Percentiles rank a stretch among this genome's conserved stretches.
Conservation (phyloP, 2,888 invertebrate genomes). For the Erebia ligea region DNA sequence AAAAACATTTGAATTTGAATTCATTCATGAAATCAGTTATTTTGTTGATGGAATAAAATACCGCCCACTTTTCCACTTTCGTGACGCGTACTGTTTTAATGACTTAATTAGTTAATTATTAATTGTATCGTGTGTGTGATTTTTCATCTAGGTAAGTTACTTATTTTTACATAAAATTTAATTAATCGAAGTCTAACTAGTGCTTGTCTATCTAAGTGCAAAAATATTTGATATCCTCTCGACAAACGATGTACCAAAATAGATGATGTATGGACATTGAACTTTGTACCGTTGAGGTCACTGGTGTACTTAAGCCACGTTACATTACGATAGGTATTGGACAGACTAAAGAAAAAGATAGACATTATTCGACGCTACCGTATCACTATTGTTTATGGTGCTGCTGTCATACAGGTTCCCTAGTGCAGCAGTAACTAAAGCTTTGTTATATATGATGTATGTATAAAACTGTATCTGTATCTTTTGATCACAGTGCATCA, state of each 20-base stretch:
- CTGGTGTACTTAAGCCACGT: constrained; percentile 59
- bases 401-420: too few relatives aligned
- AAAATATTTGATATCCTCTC: constrained; percentile 69
- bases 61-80: neutral
- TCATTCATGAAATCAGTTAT: too few relatives aligned
- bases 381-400: too few relatives aligned
- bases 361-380: too few relatives aligned
- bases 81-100: neutral
- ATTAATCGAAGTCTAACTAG: constrained; percentile 49
- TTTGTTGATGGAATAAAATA: too few relatives aligned
- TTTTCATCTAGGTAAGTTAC: constrained; percentile 2
- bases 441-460: too few relatives aligned
- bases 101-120: neutral
- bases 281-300: constrained; percentile 69
- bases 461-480: too few relatives aligned
- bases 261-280: constrained; percentile 64
- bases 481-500: too few relatives aligned
- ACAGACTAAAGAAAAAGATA: constrained; percentile 5
- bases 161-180: constrained; percentile 19
- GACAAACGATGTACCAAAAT: constrained; percentile 64
- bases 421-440: too few relatives aligned
- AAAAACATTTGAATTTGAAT: too few relatives aligned
- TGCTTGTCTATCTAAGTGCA: constrained; percentile 73
- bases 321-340: constrained; percentile 23
- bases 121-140: neutral